These are phyloP conservation scores for Epistrophella euchroma DNA, from an alignment of 2,888 invertebrate genomes.

Conservation along the genomic window DNA sequence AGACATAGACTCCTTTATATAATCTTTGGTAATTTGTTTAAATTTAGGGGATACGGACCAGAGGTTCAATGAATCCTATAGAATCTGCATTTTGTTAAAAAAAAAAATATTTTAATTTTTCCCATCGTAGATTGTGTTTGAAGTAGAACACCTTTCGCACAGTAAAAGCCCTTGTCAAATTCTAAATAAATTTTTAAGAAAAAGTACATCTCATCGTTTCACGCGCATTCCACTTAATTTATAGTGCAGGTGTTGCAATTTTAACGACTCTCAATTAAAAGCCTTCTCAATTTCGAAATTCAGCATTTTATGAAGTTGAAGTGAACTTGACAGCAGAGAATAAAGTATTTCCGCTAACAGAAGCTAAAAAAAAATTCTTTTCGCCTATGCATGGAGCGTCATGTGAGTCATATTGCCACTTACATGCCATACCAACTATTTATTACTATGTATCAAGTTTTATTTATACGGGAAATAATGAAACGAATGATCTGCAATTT, in stretches of 20 bases:
- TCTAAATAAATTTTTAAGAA: neutral
- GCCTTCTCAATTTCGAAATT: neutral
- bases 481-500: conserved; percentile 3
- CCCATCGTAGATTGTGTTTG: too few relatives aligned
- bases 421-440: conserved; percentile 5
- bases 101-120: too few relatives aligned
- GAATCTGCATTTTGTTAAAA: too few relatives aligned
- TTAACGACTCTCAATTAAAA: neutral
- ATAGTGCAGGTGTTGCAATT: conserved; percentile 6
- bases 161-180: neutral
- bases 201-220: conserved; percentile 2
- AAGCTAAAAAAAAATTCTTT: neutral
- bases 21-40: neutral
- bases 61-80: too few relatives aligned
- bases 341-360: conserved; percentile 1
- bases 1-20: neutral
- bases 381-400: neutral
- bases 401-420: neutral
- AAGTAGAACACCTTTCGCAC: neutral
- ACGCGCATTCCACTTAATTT: neutral
- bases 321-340: neutral
- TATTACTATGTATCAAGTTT: neutral
- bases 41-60: too few relatives aligned
- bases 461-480: neutral
- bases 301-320: conserved; percentile 14